Evolutionary conservation across 1,140 invertebrate genomes (phyloP), one percentile per base, ranked within the genome.

Genomic region (Dendroctonus valens): DNA sequence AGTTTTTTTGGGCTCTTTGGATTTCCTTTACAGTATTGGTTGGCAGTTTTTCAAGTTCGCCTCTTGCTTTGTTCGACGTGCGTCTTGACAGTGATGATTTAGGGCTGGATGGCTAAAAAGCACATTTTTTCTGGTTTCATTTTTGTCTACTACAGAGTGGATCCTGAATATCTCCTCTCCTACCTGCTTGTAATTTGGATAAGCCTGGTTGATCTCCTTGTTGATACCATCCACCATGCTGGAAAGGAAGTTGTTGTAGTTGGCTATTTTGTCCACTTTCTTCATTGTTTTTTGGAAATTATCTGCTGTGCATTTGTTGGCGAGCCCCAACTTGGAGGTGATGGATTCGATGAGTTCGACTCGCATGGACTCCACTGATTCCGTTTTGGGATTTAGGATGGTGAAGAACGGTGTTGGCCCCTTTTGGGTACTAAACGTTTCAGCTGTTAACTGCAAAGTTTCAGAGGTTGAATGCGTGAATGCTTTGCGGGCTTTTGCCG

Each of bases 251-350:
- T 58, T 7, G 15, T 65, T 55, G 41, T 65, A 65, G 15, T 65
- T 40, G 44, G 44, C 26, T 5, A 65, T 14, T 51, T 65, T 58
- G 38, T 65, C 63, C 7, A 65, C 63, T 50, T 65, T 41, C 37
- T 52, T 41, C 63, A 65, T 65, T 7, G 46, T 65, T 52, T 58
- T 50, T 41, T 51, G 54, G 26, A 65, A 65, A 59, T 51, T 59
- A 11, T 58, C 48, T 5, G 46, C 37, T 48, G 54, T 58, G 51
- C 63, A 65, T 50, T 63, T 53, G 1, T 6, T 15, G 15, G 61
- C 15, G 5, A 65, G 38, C 12, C 26, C 39, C 0, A 57, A 38
- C 15, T 65, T 57, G 7, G 54, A 55, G 5, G 55, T 15, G 38
- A 49, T 57, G 0, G 62, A 65, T 53, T 44, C 38, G 5, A 62